Base-by-base conservation (phyloP, 35 echinoderm and acorn worm genomes). In the Anneissia japonica region DNA sequence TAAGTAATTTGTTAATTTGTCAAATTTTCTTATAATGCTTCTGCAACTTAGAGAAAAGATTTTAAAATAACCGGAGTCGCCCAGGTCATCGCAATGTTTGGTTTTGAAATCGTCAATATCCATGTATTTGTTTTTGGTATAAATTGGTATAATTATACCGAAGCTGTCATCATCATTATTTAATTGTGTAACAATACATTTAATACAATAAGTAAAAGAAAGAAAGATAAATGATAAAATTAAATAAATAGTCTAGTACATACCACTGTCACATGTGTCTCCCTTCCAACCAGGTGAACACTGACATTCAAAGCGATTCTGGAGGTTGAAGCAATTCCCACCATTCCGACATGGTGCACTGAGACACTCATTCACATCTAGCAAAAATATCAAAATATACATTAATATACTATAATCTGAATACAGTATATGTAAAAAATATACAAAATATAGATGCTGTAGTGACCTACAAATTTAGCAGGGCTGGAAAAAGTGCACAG, bases 401-500 rank as follows among this genome's bases (percentile, higher is more conserved):
- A 0, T 28, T 29, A 34, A 28, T 34, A 29, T 13, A 64, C 51
- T 64, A 14, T 64, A 64, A 64, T 13, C 28, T 64, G 51, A 64
- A 13, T 28, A 64, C 13, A 64, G 28, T 64, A 14, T 64, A 64
- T n/a, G n/a, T n/a, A n/a, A n/a, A n/a, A n/a, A n/a, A n/a, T n/a
- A n/a, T n/a, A n/a, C n/a, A n/a, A n/a, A n/a, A n/a, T n/a, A n/a
- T 86, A 35, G 72, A 92, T 94, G 3, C 77, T 92, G 36, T 88
- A 99, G 32, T 91, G 91, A 29, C 80, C 80, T 64, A 89, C 92
- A 1, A 92, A 92, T 72, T 56, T 87, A 2, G 37, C 35, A 0
- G 74, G 37, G 64, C 94, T 84, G 31, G 94, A 92, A 74, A 94
- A 89, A 33, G 73, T n/a, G 83, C 91, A 32, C 96, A 99, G 19